Conservation (phyloP, 2,797 vertebrate species). For the Danio jaintianensis region DNA sequence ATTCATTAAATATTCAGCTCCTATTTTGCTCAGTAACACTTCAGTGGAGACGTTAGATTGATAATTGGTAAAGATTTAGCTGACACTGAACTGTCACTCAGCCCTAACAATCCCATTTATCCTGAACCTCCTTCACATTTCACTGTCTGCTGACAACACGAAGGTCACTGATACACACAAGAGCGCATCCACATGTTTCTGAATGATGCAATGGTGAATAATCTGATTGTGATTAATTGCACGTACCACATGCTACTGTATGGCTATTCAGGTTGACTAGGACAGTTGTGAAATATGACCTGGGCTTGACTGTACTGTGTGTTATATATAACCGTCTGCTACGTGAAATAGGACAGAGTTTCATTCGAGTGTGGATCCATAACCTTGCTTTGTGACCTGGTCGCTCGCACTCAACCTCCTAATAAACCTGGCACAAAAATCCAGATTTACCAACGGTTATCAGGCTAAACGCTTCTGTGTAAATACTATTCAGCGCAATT, state of each 20-base stretch:
- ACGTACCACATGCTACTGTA: background rate
- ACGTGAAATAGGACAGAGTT: conserved; percentile 31
- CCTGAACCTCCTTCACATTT: background rate
- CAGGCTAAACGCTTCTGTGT: conserved; percentile 16
- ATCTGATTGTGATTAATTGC: background rate
- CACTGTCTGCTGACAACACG: conserved; percentile 23
- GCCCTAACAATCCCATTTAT: conserved; percentile 40
- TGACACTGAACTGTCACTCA: conserved; percentile 30
- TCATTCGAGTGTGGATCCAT: conserved; percentile 25
- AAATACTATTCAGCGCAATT: conserved; percentile 15
- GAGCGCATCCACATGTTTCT: background rate
- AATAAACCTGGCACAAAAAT: background rate
- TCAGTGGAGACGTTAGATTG: conserved; percentile 60
- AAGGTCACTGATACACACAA: conserved; percentile 34
- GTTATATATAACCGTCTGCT: conserved; percentile 51
- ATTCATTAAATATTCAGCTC: conserved; percentile 61
- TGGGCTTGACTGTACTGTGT: conserved; percentile 24
- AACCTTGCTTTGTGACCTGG: conserved; percentile 16
- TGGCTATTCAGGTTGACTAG: background rate
- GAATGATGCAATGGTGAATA: background rate
- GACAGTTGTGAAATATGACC: conserved; percentile 39
- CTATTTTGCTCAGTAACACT: conserved; percentile 58
- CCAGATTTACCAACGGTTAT: conserved; percentile 30
- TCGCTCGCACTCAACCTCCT: background rate
- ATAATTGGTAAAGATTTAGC: conserved; percentile 58